Percentiles rank a stretch among this genome's conserved stretches.
Evolutionary conservation across 92 coral and sea anemone species (phyloP).

Genomic region (Parazoanthus atlanticus): DNA sequence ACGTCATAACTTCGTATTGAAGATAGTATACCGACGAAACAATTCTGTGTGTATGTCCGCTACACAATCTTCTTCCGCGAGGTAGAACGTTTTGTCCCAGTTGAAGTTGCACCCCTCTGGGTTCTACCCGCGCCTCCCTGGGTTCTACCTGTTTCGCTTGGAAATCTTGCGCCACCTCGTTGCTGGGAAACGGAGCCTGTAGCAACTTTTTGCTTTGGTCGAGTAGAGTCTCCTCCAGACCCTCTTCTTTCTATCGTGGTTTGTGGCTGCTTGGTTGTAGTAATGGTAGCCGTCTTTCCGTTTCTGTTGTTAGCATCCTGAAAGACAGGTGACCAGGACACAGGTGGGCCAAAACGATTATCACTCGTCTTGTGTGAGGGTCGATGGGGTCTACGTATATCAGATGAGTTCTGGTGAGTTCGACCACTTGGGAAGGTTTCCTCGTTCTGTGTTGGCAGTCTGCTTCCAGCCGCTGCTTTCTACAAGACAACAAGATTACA

Average conservation of each 20-base stretch:
- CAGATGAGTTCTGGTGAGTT: not conserved
- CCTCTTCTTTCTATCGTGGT: not conserved
- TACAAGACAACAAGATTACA: not conserved
- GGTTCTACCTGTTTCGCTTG: not conserved
- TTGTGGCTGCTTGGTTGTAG: not conserved
- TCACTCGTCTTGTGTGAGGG: not conserved
- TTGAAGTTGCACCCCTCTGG: constrained; percentile 2
- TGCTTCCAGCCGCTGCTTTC: not conserved
- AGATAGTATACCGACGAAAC: not conserved
- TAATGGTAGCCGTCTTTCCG: not conserved
- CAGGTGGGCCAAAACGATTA: not conserved
- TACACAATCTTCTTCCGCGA: constrained; percentile 43
- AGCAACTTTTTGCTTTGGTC: not conserved
- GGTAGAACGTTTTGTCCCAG: constrained; percentile 25
- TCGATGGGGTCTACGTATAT: not conserved
- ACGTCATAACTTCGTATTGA: not conserved
- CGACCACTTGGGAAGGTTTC: constrained; percentile 10
- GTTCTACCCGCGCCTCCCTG: not conserved
- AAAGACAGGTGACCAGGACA: constrained; percentile 38
- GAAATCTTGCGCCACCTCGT: not conserved
- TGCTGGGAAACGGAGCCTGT: constrained; percentile 9
- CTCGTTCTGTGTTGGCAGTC: constrained; percentile 30
- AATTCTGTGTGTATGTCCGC: not conserved
- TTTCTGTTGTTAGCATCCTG: not conserved
- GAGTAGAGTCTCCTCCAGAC: not conserved